Evolutionary conservation across 2,113 vertebrate species (phyloP).

Genomic region (Tor tambroides): DNA sequence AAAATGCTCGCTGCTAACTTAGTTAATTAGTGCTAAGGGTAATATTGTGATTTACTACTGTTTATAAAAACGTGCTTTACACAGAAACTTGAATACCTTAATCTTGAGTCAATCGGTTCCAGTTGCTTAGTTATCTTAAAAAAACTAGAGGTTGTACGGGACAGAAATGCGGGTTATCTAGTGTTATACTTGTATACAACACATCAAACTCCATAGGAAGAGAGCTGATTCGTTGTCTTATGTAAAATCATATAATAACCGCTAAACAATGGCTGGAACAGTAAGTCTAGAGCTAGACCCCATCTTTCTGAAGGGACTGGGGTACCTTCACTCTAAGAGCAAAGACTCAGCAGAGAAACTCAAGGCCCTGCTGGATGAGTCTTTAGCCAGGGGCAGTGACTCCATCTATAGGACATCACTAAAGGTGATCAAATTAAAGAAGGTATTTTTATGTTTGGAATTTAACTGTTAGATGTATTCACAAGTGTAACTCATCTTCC

Average conservation of each 20-base stretch:
- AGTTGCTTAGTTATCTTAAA: neutral
- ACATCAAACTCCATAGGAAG: neutral
- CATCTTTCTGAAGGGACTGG: conserved; percentile 91
- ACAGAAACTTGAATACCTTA: neutral
- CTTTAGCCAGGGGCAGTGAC: conserved; percentile 89
- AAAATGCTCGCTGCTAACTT: neutral
- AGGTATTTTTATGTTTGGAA: neutral
- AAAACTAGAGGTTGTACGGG: neutral
- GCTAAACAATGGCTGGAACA: conserved; percentile 83
- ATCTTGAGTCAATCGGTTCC: neutral
- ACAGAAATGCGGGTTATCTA: neutral
- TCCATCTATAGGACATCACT: conserved; percentile 85
- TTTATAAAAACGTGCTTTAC: neutral
- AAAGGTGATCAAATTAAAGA: conserved; percentile 77
- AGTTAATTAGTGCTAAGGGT: neutral
- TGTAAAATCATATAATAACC: neutral
- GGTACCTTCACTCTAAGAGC: conserved; percentile 94
- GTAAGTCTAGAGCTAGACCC: conserved; percentile 94
- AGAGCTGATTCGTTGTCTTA: too few relatives aligned
- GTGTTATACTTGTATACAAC: neutral
- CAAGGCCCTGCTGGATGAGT: conserved; percentile 93
- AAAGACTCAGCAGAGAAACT: conserved; percentile 97
- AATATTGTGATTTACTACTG: neutral
- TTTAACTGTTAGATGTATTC: neutral
- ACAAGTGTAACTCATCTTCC: conserved; percentile 26